A percentile compares a stretch with the other conserved stretches of the same genome.
Conservation (phyloP, 2,888 invertebrate species). For the Drosophila barbarae region DNA sequence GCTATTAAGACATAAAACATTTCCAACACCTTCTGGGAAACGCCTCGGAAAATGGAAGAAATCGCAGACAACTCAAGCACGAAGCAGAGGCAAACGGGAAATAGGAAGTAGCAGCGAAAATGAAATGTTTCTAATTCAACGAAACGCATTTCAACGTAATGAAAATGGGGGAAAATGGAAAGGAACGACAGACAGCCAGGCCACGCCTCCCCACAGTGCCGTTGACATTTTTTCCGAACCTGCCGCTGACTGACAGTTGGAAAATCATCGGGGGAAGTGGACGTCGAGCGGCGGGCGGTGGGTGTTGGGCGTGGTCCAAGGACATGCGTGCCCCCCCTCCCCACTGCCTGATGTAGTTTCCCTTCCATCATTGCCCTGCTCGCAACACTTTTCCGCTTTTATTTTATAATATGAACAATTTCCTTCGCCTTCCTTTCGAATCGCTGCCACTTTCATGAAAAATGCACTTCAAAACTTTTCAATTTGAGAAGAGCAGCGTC, state of each 20-base stretch:
- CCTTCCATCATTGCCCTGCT: slow-evolving; percentile 67
- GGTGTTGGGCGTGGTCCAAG: slow-evolving; percentile 22
- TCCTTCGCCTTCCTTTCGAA: slow-evolving; percentile 54
- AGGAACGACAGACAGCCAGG: slow-evolving; percentile 34
- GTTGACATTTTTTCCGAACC: slow-evolving; percentile 44
- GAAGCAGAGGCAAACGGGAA: slow-evolving; percentile 32
- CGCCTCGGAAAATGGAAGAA: slow-evolving; percentile 34
- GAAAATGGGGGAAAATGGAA: slow-evolving; percentile 59
- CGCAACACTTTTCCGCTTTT: slow-evolving; percentile 72
- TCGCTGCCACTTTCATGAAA: slow-evolving; percentile 64
- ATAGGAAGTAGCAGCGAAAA: slow-evolving; percentile 29
- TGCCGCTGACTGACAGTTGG: slow-evolving; percentile 36
- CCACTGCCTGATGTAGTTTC: slow-evolving; percentile 54
- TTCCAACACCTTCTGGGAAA: slow-evolving; percentile 66
- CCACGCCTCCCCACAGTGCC: slow-evolving; percentile 37
- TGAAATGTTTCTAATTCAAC: slow-evolving; percentile 69
- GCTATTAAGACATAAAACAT: slow-evolving; percentile 73
- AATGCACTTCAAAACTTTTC: slow-evolving; percentile 72
- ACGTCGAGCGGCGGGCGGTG: background rate
- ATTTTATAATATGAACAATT: slow-evolving; percentile 73
- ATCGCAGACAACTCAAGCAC: slow-evolving; percentile 12
- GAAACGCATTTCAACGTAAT: slow-evolving; percentile 69
- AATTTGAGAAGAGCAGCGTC: slow-evolving; percentile 55
- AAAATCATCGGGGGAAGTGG: slow-evolving; percentile 10
- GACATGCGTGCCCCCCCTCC: slow-evolving; percentile 53